A percentile compares a stretch with the other conserved stretches of the same genome.
Evolutionary conservation across 2,888 invertebrate species (phyloP).

Genomic region (Pristionchus arcanus): DNA sequence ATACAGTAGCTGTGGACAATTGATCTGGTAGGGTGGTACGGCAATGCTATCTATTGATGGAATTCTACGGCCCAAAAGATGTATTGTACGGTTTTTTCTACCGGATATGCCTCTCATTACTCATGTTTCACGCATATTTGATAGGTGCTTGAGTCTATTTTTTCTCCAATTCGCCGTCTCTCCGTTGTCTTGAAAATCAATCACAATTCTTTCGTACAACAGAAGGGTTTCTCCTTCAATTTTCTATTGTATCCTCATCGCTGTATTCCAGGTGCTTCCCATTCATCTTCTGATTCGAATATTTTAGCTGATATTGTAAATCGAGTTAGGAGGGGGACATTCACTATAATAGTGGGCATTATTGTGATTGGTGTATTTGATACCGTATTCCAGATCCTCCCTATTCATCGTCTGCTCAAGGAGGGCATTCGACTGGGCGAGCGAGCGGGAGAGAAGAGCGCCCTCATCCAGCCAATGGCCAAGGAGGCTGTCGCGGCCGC

Average conservation of each 20-base stretch:
- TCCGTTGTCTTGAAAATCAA: no score
- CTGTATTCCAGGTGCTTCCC: background rate
- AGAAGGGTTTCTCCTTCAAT: no score
- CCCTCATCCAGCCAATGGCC: conserved; percentile 66
- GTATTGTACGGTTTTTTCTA: no score
- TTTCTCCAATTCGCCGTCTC: no score
- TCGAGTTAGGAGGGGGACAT: no score
- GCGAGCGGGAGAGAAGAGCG: conserved; percentile 85
- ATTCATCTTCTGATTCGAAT: background rate
- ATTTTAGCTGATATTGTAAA: no score
- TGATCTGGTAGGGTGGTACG: background rate
- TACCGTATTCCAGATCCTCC: conserved; percentile 42
- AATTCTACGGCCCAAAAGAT: no score
- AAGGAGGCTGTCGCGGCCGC: conserved; percentile 83
- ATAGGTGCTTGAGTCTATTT: no score
- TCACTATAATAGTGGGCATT: background rate
- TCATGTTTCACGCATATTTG: no score
- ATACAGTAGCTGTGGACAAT: background rate
- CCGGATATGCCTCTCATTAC: no score
- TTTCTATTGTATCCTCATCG: no score
- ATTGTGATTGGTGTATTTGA: background rate
- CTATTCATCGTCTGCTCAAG: conserved; percentile 83
- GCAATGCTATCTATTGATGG: background rate
- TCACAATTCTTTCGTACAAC: no score
- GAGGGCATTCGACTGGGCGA: conserved; percentile 95